Conservation (phyloP, 2,888 invertebrate genomes). For the Pterobdella sp. region DNA sequence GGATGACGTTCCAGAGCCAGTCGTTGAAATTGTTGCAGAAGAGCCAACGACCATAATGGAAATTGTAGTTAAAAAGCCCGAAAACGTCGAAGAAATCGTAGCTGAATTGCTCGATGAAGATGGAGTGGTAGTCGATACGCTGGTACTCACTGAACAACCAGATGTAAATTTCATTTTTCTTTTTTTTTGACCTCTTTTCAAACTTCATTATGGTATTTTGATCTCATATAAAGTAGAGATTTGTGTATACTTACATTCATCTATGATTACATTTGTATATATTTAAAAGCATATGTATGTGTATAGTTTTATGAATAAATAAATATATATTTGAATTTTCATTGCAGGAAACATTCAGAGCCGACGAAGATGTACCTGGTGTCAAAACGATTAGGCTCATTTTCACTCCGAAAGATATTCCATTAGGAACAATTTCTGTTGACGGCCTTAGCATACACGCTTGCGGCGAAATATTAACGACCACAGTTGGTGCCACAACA, state of each 20-base stretch:
- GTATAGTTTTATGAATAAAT: too few species aligned
- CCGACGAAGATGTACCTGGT: neutral
- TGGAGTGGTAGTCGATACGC: neutral
- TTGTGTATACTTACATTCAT: too few species aligned
- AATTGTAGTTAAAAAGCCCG: neutral
- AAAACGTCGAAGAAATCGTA: constrained; percentile 8
- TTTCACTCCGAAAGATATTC: too few species aligned
- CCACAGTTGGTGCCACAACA: neutral
- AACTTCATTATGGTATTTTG: too few species aligned
- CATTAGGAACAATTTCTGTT: neutral
- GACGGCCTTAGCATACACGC: neutral
- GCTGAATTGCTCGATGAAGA: neutral
- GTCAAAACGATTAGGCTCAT: too few species aligned
- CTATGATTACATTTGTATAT: too few species aligned
- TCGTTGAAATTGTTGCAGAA: neutral
- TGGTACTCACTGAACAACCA: neutral
- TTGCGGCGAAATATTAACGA: neutral
- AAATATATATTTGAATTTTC: too few species aligned
- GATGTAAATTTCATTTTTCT: too few species aligned
- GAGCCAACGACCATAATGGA: neutral
- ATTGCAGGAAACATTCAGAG: too few species aligned
- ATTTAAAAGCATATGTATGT: too few species aligned
- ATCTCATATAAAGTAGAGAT: too few species aligned
- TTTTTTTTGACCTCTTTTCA: too few species aligned
- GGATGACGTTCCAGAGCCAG: neutral